A percentile compares a stretch with the other conserved stretches of the same genome.
phyloP scores from a whole-genome alignment of 2,888 invertebrate species.

The Auanema freiburgensis region DNA sequence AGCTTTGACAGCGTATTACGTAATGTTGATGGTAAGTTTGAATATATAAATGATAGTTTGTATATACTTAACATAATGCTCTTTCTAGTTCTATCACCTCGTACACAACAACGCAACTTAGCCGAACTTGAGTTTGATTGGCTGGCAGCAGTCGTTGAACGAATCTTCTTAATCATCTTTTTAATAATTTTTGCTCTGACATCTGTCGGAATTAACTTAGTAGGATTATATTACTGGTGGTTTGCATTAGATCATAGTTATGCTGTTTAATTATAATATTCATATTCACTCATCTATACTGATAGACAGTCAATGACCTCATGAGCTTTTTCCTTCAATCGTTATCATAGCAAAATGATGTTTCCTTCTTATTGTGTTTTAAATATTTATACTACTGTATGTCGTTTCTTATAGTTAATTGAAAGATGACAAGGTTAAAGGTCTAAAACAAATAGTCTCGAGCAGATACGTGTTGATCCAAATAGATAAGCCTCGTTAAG shows the following conservation, averaged over 20 bases:
- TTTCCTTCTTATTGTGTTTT: too few species aligned
- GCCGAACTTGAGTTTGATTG: conserved; percentile 62
- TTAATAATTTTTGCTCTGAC: conserved; percentile 46
- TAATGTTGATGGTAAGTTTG: conserved; percentile 6
- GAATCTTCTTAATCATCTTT: conserved; percentile 54
- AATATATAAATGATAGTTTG: neutral
- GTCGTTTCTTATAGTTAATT: too few species aligned
- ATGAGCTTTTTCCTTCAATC: too few species aligned
- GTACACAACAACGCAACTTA: conserved; percentile 49
- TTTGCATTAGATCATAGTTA: conserved; percentile 29
- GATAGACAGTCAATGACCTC: too few species aligned
- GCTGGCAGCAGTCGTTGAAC: conserved; percentile 59
- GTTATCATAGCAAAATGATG: too few species aligned
- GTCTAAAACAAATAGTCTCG: too few species aligned
- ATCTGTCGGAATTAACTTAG: conserved; percentile 51
- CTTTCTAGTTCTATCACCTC: conserved; percentile 28
- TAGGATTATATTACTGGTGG: conserved; percentile 51
- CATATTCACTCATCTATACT: neutral
- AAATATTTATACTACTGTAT: too few species aligned
- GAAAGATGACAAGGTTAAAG: too few species aligned
- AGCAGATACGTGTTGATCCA: too few species aligned
- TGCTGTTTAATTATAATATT: neutral
- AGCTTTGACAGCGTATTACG: conserved; percentile 31
- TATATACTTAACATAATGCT: too few species aligned
- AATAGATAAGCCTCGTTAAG: too few species aligned